A percentile compares a stretch with the other conserved stretches of the same genome.
These are phyloP conservation scores for Dromaius novaehollandiae DNA, from an alignment of 2,113 vertebrate genomes.

Conservation along the genomic window DNA sequence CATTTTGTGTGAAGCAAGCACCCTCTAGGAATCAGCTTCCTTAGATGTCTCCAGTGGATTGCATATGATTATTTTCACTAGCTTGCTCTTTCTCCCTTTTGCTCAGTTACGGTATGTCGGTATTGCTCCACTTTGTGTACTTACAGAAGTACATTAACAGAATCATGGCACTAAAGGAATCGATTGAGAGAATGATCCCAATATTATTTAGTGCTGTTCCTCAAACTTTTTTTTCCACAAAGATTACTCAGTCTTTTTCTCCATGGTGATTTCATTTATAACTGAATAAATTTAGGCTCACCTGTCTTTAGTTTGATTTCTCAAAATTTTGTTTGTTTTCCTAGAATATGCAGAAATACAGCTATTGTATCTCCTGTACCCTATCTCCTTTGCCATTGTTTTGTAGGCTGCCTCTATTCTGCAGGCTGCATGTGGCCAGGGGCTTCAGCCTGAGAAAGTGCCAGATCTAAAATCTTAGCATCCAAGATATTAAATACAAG, in stretches of 20 bases:
- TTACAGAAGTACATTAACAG: too few species aligned
- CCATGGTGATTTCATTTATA: neutral
- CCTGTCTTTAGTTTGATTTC: neutral
- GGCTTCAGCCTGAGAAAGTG: neutral
- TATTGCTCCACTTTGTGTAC: neutral
- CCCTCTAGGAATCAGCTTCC: too few species aligned
- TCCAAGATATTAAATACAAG: neutral
- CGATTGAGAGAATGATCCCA: neutral
- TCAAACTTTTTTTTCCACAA: neutral
- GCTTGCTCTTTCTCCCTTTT: neutral
- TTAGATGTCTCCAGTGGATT: neutral
- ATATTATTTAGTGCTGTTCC: neutral
- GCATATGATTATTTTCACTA: fast-evolving
- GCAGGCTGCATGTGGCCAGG: fast-evolving
- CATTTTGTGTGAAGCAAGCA: neutral
- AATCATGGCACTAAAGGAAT: neutral
- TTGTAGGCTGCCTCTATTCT: neutral
- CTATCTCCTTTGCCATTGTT: neutral
- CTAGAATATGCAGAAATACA: neutral
- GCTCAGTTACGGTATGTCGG: neutral
- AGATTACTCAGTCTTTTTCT: neutral
- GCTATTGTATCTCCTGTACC: neutral
- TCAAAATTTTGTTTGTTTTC: neutral
- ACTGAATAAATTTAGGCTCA: neutral
- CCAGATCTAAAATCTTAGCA: neutral